These are phyloP conservation scores for Chloroclystis v-ata DNA, from an alignment of 2,888 invertebrate genomes.

Conservation along the genomic window DNA sequence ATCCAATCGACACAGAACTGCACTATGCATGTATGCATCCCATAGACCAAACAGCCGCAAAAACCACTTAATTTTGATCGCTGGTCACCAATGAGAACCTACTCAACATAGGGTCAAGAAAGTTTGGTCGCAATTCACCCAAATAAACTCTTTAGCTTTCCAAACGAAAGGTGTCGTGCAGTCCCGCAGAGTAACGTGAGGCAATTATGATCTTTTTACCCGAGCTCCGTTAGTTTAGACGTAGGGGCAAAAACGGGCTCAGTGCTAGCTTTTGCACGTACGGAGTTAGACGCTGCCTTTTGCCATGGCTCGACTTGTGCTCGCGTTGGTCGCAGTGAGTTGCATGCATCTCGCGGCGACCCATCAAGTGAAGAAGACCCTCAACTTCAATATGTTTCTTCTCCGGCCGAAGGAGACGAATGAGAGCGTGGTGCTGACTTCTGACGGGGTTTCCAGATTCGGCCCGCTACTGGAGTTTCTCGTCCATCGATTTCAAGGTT, in stretches of 20 bases:
- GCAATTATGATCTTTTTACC: slow-evolving; percentile 75
- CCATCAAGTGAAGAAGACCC: slow-evolving; percentile 58
- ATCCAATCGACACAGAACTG: slow-evolving; percentile 16
- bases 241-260: slow-evolving; percentile 61
- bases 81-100: slow-evolving; percentile 13
- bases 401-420: slow-evolving; percentile 54
- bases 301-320: slow-evolving; percentile 40
- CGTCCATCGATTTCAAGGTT: slow-evolving; percentile 83
- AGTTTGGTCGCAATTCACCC: slow-evolving; percentile 55
- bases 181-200: slow-evolving; percentile 53
- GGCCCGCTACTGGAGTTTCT: slow-evolving; percentile 83
- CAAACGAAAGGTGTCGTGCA: slow-evolving; percentile 74
- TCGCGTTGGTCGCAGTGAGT: slow-evolving; percentile 49
- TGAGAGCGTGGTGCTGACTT: slow-evolving; percentile 53
- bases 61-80: slow-evolving; percentile 38
- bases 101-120: slow-evolving; percentile 33
- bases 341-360: slow-evolving; percentile 47
- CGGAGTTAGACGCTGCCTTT: slow-evolving; percentile 46
- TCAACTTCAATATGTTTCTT: slow-evolving; percentile 71
- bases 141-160: slow-evolving; percentile 70
- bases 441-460: slow-evolving; percentile 75
- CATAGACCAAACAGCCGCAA: slow-evolving; percentile 31
- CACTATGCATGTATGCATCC: slow-evolving; percentile 18
- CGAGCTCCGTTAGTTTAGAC: slow-evolving; percentile 72
- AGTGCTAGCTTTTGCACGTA: slow-evolving; percentile 54